phyloP scores from a whole-genome alignment of 2,113 vertebrate genomes.

The Craseonycteris thonglongyai region DNA sequence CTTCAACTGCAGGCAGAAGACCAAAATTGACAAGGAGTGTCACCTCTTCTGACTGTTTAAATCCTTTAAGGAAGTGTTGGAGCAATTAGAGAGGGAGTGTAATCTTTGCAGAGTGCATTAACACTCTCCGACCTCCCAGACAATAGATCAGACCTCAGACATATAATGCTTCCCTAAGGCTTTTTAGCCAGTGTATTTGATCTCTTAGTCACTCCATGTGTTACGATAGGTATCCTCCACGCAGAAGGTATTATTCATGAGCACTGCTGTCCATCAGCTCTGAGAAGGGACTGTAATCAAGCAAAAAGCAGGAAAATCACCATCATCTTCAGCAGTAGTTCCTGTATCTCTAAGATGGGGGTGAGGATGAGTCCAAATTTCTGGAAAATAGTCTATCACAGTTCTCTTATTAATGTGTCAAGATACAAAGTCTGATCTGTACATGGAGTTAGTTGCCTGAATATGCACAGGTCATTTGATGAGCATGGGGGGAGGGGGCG shows the following conservation, averaged over 20 bases:
- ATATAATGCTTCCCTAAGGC: constrained; percentile 81
- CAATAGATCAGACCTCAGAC: constrained; percentile 93
- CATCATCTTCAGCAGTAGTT: background rate
- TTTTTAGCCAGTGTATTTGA: constrained; percentile 78
- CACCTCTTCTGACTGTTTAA: constrained; percentile 82
- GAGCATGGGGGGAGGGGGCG: background rate
- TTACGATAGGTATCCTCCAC: constrained; percentile 56
- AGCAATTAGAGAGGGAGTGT: constrained; percentile 90
- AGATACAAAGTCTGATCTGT: constrained; percentile 31
- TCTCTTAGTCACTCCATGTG: constrained; percentile 64
- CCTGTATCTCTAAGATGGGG: constrained; percentile 12
- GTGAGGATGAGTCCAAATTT: background rate
- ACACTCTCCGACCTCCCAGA: constrained; percentile 91
- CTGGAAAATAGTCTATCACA: constrained; percentile 22
- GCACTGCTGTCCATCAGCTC: constrained; percentile 18
- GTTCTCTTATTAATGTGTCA: constrained; percentile 49
- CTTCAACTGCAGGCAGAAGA: constrained; percentile 82
- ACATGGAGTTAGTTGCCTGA: constrained; percentile 18
- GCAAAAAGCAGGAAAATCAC: constrained; percentile 31
- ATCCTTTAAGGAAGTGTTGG: constrained; percentile 83
- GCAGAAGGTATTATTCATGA: constrained; percentile 22
- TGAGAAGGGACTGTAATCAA: background rate
- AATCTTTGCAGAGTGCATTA: constrained; percentile 95
- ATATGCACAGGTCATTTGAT: constrained; percentile 48
- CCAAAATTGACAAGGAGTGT: constrained; percentile 86